Evolutionary conservation across 2,113 vertebrate species (phyloP).

Genomic region (Pollimyrus isidori): DNA sequence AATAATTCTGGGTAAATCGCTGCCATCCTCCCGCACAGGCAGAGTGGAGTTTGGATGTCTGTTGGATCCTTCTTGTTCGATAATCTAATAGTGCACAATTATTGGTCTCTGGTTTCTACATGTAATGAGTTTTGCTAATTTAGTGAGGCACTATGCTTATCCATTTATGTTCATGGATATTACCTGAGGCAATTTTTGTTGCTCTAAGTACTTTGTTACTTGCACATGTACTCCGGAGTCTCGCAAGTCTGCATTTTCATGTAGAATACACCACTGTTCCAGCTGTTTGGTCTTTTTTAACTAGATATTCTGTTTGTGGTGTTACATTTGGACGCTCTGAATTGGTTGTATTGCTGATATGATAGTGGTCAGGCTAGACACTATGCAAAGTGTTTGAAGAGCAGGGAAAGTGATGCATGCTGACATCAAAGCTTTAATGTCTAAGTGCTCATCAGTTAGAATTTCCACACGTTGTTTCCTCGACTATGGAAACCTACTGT

Average conservation of each 20-base stretch:
- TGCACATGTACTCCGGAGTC: not conserved
- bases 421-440: not conserved
- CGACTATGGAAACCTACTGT: not conserved
- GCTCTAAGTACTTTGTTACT: not conserved
- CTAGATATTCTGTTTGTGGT: not conserved
- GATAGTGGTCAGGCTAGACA: not conserved
- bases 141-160: not conserved
- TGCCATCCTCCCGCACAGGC: not conserved
- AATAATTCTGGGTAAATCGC: not conserved
- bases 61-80: not conserved
- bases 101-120: not conserved
- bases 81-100: not conserved
- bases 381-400: not conserved
- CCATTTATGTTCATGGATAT: not conserved
- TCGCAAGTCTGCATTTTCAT: not conserved
- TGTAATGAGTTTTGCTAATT: not conserved
- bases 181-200: not conserved
- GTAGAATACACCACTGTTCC: not conserved
- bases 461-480: not conserved
- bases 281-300: not conserved
- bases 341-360: not conserved
- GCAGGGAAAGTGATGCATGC: not conserved
- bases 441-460: not conserved
- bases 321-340: not conserved
- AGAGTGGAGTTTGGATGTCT: not conserved